These are phyloP conservation scores for Buathra laborator DNA, from an alignment of 2,888 invertebrate species.

Conservation along the genomic window DNA sequence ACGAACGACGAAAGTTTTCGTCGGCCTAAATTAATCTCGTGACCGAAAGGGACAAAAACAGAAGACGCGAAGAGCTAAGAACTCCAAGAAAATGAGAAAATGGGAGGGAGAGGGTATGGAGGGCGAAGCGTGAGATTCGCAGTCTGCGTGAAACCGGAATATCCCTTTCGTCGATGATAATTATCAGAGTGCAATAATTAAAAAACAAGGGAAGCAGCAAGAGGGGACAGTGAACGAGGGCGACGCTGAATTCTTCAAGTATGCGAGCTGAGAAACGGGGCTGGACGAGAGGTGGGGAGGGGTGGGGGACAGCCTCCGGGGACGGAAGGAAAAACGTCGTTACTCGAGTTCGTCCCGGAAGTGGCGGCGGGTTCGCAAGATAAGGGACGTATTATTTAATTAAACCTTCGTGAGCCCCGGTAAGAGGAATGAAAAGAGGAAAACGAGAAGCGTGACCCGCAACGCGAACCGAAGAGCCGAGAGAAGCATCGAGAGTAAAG, in stretches of 20 bases:
- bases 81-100: not conserved
- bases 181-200: constrained; percentile 55
- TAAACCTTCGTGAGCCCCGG: constrained; percentile 62
- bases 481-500: constrained; percentile 25
- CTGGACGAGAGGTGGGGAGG: constrained; percentile 9
- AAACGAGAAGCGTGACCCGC: constrained; percentile 34
- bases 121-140: constrained; percentile 19
- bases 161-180: constrained; percentile 38
- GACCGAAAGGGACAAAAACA: not conserved
- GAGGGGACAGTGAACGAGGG: constrained; percentile 3
- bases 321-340: constrained; percentile 36
- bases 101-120: not conserved
- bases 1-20: not conserved
- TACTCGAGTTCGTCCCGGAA: constrained; percentile 27
- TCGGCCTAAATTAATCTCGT: constrained; percentile 8
- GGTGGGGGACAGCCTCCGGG: not conserved
- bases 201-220: constrained; percentile 32
- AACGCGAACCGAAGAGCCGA: constrained; percentile 34
- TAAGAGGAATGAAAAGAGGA: constrained; percentile 18
- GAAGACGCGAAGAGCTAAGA: not conserved
- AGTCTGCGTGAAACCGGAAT: not conserved
- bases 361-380: constrained; percentile 21
- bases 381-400: constrained; percentile 73
- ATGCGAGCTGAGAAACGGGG: constrained; percentile 32
- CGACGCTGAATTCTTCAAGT: not conserved